A percentile compares a stretch with the other conserved stretches of the same genome.
Evolutionary conservation across 1,140 invertebrate species (phyloP).

Genomic region (Cyclina sinensis): DNA sequence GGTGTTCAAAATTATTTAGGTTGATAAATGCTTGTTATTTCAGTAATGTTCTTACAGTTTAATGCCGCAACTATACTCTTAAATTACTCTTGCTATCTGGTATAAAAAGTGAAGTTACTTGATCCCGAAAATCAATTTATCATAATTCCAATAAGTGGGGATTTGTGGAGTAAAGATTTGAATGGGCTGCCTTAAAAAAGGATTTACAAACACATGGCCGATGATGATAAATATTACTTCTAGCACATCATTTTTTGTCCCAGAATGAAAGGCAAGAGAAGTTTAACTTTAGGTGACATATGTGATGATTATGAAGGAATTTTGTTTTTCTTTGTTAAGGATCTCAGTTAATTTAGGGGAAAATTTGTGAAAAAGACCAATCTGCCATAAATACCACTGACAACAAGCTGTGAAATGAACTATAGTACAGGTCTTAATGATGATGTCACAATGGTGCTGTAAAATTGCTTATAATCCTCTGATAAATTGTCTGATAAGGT

Average conservation of each 20-base stretch:
- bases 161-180: slow-evolving; percentile 18
- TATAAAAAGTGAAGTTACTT: not conserved
- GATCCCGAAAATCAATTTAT: slow-evolving; percentile 38
- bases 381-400: not conserved
- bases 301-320: not conserved
- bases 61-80: not conserved
- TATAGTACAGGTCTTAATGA: not conserved
- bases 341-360: not conserved
- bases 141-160: slow-evolving; percentile 41
- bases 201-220: not conserved
- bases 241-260: not conserved
- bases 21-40: no score
- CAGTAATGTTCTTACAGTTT: no score
- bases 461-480: not conserved
- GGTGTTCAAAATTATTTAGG: no score
- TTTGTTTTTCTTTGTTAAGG: not conserved
- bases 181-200: slow-evolving; percentile 8
- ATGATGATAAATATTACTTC: not conserved
- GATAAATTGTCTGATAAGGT: slow-evolving; percentile 1
- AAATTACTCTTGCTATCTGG: not conserved
- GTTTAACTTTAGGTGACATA: not conserved
- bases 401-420: not conserved
- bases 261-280: not conserved
- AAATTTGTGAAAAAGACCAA: not conserved
- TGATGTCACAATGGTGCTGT: not conserved